Conservation (phyloP, 2,797 vertebrate species). For the Channallabes apus region DNA sequence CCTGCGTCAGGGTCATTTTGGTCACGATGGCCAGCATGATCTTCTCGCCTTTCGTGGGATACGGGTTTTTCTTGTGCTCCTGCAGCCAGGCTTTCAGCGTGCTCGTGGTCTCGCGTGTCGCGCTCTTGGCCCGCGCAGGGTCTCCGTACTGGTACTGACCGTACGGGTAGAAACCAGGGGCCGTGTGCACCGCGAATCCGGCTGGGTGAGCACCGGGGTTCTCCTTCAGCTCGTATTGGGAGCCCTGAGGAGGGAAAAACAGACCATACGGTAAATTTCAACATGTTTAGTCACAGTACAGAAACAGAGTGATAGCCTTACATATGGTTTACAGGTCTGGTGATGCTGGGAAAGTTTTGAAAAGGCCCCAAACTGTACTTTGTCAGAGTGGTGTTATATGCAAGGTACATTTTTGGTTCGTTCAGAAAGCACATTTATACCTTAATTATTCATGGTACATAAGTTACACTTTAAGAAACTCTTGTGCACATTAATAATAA, state of each 20-base stretch:
- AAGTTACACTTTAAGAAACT: not conserved
- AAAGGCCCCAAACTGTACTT: not conserved
- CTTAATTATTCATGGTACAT: not conserved
- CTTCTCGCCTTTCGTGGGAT: constrained; percentile 94
- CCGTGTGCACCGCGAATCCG: constrained; percentile 88
- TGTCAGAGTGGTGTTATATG: not conserved
- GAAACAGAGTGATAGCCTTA: not conserved
- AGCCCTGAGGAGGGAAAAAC: constrained; percentile 77
- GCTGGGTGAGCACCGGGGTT: constrained; percentile 89
- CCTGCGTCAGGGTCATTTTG: constrained; percentile 93
- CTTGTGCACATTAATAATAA: not conserved
- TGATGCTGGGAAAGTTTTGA: not conserved
- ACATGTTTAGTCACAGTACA: not conserved
- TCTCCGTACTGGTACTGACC: constrained; percentile 96
- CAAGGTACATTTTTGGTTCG: not conserved
- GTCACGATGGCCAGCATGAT: constrained; percentile 96
- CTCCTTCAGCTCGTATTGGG: constrained; percentile 97
- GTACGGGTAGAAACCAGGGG: constrained; percentile 93
- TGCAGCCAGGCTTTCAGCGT: constrained; percentile 96
- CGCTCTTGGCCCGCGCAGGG: constrained; percentile 90
- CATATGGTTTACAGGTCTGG: not conserved
- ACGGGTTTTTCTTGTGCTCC: constrained; percentile 96
- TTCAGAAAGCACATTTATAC: not conserved
- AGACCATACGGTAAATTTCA: constrained; percentile 1
- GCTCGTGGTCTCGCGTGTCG: constrained; percentile 93